Conservation (phyloP, 2,888 invertebrate genomes). For the Rhyacophila evoluta region DNA sequence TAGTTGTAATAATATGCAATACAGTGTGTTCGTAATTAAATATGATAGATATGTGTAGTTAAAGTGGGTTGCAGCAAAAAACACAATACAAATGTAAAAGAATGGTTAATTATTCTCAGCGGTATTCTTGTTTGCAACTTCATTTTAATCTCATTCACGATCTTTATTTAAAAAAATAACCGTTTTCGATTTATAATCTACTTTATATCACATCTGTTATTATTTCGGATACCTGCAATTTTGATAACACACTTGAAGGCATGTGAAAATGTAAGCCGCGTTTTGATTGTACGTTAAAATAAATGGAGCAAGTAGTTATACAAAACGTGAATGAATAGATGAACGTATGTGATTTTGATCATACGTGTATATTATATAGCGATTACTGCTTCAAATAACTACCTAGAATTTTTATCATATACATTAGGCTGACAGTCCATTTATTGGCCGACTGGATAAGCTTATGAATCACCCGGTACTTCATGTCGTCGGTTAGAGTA, state of each 20-base stretch:
- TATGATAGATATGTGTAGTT: neutral
- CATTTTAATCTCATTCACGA: neutral
- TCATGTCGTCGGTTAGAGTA: too few species aligned
- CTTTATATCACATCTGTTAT: neutral
- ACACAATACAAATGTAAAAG: conserved; percentile 38
- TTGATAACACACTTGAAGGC: neutral
- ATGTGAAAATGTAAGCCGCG: neutral
- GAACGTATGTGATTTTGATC: neutral
- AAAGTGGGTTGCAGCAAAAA: conserved; percentile 44
- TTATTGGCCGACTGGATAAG: too few species aligned
- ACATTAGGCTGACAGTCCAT: too few species aligned
- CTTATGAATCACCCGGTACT: too few species aligned
- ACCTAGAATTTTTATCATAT: too few species aligned
- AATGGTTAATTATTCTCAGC: neutral
- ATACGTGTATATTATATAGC: too few species aligned
- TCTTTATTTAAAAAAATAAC: neutral
- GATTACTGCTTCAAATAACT: too few species aligned
- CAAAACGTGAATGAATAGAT: neutral
- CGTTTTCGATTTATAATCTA: neutral
- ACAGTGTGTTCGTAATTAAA: neutral
- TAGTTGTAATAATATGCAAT: too few species aligned
- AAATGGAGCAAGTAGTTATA: neutral
- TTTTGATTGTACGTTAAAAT: neutral
- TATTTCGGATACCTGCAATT: neutral
- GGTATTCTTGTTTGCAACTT: neutral